A percentile compares a stretch with the other conserved stretches of the same genome.
Evolutionary conservation across 2,888 invertebrate species (phyloP).

Genomic region (Caenorhabditis sp.): DNA sequence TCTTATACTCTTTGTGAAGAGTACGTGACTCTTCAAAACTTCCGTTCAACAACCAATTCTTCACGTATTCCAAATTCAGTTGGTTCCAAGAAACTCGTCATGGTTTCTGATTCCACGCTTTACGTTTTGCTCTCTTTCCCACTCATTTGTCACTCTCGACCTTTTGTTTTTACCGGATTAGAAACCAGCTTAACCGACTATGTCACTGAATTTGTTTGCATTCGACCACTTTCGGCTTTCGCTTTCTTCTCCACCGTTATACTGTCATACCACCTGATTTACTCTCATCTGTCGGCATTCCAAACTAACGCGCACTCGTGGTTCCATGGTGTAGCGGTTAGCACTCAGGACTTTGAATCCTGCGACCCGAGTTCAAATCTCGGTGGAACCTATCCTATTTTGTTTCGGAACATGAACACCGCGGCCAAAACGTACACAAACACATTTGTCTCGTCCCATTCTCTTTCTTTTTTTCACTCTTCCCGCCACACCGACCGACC

Average conservation of each 20-base stretch:
- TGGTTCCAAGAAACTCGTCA: not conserved
- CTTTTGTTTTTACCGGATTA: conserved; percentile 6
- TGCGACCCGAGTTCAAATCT: conserved; percentile 76
- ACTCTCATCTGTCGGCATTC: conserved; percentile 1
- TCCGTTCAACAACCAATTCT: too few relatives aligned
- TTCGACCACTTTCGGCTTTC: not conserved
- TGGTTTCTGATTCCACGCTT: too few relatives aligned
- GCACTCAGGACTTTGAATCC: conserved; percentile 76
- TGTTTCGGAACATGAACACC: conserved; percentile 16
- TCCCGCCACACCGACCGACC: conserved; percentile 43
- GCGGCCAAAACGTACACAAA: conserved; percentile 13
- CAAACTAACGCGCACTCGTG: not conserved
- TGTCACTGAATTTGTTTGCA: conserved; percentile 28
- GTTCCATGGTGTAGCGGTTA: conserved; percentile 76
- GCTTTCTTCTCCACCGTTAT: not conserved
- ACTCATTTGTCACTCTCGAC: not conserved
- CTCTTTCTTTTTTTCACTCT: conserved; percentile 13
- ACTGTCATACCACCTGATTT: too few relatives aligned
- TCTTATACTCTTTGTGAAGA: not conserved
- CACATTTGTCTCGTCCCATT: conserved; percentile 23
- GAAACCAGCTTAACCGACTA: conserved; percentile 1
- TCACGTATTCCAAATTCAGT: too few relatives aligned
- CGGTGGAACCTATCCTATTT: conserved; percentile 70
- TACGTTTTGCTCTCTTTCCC: not conserved
- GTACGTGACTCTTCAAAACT: not conserved